Evolutionary conservation across 2,113 vertebrate species (phyloP), one percentile per base, ranked within the genome.

Genomic region (Melanotaenia duboulayi): DNA sequence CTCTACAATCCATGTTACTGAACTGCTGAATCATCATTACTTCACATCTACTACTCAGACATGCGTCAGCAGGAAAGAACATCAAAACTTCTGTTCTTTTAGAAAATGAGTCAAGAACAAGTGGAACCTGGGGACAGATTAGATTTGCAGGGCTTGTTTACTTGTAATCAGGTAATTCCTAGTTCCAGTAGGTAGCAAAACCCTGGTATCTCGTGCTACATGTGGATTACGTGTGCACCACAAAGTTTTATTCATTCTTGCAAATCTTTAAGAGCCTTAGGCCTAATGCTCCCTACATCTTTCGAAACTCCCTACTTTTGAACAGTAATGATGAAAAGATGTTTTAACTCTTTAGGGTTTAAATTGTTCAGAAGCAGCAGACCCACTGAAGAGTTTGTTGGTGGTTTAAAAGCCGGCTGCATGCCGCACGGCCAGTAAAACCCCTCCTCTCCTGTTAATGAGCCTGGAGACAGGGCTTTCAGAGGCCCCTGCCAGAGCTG

Each of bases 391-490:
- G 44, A 64, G 75, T 71, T 74, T 50, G 88, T 54, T 74, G 80
- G 72, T 61, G 82, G 80, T 85, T 86, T 83, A 87, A 86, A 86
- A 81, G 80, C 57, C 52, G 71, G 64, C 83, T 84, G 87, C 74
- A 69, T 66, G 88, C 79, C 60, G 82, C 83, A 86, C 75, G 82
- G 87, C 81, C 83, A 87, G 74, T 90, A 91, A 90, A 90, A 82
- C 58, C 70, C 80, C 71, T 71, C 85, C 71, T 82, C 79, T 74
- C 77, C 84, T 61, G 72, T 85, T 92, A 92, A 92, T 89, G 90
- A 91, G 88, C 76, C 68, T 73, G 58, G 78, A 82, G 77, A 83
- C 57, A 25, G 73, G 57, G 69, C 71, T 74, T 69, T 82, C 25
- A 23, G 78, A 82, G 80, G 71, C 79, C 69, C 85, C 84, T 60